Conservation (phyloP, 2,888 invertebrate genomes). For the Timema podura region DNA sequence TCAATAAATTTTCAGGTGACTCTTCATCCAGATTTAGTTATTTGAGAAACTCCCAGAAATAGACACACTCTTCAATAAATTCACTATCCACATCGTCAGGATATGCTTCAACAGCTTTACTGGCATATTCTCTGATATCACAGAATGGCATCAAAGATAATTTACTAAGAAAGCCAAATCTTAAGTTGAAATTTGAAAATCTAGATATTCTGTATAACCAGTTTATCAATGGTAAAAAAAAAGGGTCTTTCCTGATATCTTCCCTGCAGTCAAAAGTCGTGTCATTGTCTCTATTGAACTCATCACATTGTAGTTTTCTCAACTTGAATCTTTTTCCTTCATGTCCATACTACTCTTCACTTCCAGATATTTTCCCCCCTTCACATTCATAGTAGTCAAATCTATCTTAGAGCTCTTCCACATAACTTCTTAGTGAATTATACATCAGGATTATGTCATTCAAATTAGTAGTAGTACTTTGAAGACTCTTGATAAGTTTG, state of each 20-base stretch:
- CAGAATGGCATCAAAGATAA: background rate
- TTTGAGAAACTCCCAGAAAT: background rate
- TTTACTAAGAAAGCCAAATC: constrained; percentile 11
- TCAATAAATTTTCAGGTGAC: background rate
- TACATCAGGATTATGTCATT: background rate
- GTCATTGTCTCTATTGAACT: constrained; percentile 3
- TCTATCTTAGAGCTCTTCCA: constrained; percentile 10
- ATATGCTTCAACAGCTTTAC: constrained; percentile 11
- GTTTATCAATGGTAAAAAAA: background rate
- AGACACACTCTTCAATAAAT: background rate
- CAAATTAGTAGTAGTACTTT: constrained; percentile 6
- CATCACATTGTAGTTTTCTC: constrained; percentile 13
- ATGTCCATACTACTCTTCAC: background rate
- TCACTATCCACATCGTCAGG: background rate
- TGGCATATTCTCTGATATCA: background rate
- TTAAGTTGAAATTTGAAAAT: constrained; percentile 9
- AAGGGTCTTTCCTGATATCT: background rate
- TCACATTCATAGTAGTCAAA: constrained; percentile 2
- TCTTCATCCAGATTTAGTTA: background rate
- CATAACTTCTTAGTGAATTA: constrained; percentile 9
- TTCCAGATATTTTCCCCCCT: background rate
- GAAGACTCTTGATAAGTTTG: background rate
- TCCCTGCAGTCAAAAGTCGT: background rate
- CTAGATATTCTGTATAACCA: constrained; percentile 13
- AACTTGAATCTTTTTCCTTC: background rate